A percentile compares a stretch with the other conserved stretches of the same genome.
Evolutionary conservation across 2,888 invertebrate genomes (phyloP).

Genomic region (Pachycephus smyrnensis): DNA sequence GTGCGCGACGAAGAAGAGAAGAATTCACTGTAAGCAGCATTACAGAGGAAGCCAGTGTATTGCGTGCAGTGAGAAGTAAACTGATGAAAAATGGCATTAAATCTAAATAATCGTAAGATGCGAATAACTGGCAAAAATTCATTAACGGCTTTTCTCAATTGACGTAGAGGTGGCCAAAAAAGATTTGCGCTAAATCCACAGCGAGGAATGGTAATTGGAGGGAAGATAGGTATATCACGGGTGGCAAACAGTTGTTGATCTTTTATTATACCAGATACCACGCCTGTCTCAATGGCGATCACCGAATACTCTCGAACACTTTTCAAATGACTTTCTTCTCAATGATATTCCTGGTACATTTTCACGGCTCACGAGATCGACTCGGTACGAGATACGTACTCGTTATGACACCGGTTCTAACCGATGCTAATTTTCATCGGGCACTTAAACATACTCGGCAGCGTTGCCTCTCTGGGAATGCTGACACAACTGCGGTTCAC

Average conservation of each 20-base stretch:
- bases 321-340: not conserved
- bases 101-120: not conserved
- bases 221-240: not conserved
- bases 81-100: not conserved
- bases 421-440: constrained; percentile 32
- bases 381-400: not conserved
- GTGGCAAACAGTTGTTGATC: not conserved
- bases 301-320: not conserved
- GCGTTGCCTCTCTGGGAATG: not conserved
- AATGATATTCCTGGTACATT: not conserved
- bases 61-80: not conserved
- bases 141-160: not conserved
- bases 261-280: not conserved
- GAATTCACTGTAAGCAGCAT: not conserved
- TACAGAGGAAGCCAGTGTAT: not conserved
- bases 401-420: constrained; percentile 36
- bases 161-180: not conserved
- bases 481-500: not conserved
- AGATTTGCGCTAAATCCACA: not conserved
- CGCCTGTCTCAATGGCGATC: not conserved
- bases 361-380: not conserved
- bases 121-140: not conserved
- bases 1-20: not conserved
- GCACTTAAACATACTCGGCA: not conserved
- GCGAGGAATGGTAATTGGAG: not conserved